Percentiles rank a stretch among this genome's conserved stretches.
These are phyloP conservation scores for Aporophyla nigra DNA, from an alignment of 2,888 invertebrate species.

Conservation along the genomic window DNA sequence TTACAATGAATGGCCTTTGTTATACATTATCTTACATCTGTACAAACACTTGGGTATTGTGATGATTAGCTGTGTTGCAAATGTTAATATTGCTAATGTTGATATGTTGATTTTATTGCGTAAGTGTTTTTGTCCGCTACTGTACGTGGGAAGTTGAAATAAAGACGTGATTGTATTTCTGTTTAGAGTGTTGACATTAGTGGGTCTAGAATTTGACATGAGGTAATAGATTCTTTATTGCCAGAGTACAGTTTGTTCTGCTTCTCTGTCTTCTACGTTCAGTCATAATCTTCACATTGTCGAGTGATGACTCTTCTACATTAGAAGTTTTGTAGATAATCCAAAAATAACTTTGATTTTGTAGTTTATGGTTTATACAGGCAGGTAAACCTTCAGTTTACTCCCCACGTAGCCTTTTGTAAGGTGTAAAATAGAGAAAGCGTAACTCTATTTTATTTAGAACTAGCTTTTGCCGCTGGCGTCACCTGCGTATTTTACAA, in stretches of 20 bases:
- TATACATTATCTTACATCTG: slow-evolving; percentile 63
- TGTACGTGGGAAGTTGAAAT: slow-evolving; percentile 47
- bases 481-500: no score
- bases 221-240: background rate
- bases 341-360: background rate
- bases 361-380: background rate
- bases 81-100: slow-evolving; percentile 59
- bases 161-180: slow-evolving; percentile 29
- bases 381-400: background rate
- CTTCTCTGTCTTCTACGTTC: background rate
- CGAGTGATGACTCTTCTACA: background rate
- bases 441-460: no score
- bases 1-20: slow-evolving; percentile 73
- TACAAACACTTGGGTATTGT: slow-evolving; percentile 66
- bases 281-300: background rate
- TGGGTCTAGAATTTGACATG: slow-evolving; percentile 1
- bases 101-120: slow-evolving; percentile 59
- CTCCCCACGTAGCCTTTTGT: no score
- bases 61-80: slow-evolving; percentile 57
- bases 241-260: background rate
- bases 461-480: no score
- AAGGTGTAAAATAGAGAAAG: no score
- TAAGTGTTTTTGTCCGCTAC: slow-evolving; percentile 47
- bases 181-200: slow-evolving; percentile 32
- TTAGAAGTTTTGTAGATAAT: no score